Conservation (phyloP, 2,113 vertebrate genomes). For the Callionymus lyra region DNA sequence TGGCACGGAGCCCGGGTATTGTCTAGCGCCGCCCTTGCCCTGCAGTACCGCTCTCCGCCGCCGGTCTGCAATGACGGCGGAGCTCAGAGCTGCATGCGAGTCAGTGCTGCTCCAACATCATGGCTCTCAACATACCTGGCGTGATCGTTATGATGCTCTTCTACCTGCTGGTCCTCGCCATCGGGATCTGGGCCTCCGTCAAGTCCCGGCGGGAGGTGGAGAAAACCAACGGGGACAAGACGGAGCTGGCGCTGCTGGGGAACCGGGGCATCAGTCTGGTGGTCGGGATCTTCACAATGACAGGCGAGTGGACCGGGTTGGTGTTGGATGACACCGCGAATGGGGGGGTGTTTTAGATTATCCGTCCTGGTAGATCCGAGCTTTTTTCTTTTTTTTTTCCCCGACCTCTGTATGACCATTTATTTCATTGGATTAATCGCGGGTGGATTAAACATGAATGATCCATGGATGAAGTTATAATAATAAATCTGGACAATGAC, state of each 20-base stretch:
- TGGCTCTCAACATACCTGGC: conserved; percentile 41
- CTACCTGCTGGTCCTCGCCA: conserved; percentile 41
- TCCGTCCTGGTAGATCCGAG: too few relatives aligned
- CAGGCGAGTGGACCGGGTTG: conserved; percentile 24
- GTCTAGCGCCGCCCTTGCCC: conserved; percentile 1
- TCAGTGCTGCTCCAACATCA: conserved; percentile 12
- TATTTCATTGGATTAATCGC: too few relatives aligned
- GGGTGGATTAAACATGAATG: too few relatives aligned
- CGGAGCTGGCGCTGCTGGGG: conserved; percentile 42
- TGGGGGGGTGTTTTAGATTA: too few relatives aligned
- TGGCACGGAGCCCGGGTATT: neutral
- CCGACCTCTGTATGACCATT: too few relatives aligned
- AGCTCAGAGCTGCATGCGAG: too few relatives aligned
- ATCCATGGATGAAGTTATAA: too few relatives aligned
- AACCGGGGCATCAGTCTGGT: conserved; percentile 44
- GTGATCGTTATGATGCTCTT: conserved; percentile 38
- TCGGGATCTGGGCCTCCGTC: conserved; percentile 41
- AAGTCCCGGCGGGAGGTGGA: conserved; percentile 36
- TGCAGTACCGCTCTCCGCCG: neutral
- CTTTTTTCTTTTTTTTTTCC: too few relatives aligned
- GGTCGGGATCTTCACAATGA: conserved; percentile 47
- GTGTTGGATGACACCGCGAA: too few relatives aligned
- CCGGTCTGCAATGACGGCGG: neutral
- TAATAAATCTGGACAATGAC: too few relatives aligned
- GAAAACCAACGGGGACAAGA: conserved; percentile 29